Evolutionary conservation across 2,888 invertebrate species (phyloP), one percentile per base, ranked within the genome.

Genomic region (Aphidius colemani): DNA sequence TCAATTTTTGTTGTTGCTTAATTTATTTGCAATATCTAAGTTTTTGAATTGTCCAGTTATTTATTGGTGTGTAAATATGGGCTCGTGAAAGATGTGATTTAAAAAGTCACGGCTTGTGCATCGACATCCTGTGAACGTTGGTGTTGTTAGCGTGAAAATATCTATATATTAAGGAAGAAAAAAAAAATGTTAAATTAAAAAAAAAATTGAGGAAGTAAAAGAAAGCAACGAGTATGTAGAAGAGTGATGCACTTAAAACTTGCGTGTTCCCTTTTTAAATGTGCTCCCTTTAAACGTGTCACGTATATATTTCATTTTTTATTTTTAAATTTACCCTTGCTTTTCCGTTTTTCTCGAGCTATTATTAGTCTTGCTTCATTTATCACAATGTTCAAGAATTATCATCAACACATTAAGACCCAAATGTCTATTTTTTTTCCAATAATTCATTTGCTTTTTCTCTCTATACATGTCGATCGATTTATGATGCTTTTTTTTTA

Each of bases 101-200:
- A 67, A 65, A 43, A 55, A 65, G 75, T 76, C 71, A 76, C 75
- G 75, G 74, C 64, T 69, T 68, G 70, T 76, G 77, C 73, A 45
- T 66, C 59, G 71, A 74, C 75, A 73, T 77, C 76, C 76, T 75
- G 71, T 30, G 30, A 46, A 46, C 70, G n/a, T 46, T 46, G 46
- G 9, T 46, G n/a, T n/a, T 46, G 46, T 46, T 10, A 11, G 10
- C 59, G 10, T 49, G 59, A 59, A 50, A 39, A 46, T 46, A 10
- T 8, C n/a, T 41, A 53, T n/a, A 40, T 10, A 49, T 11, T 5
- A 40, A 11, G 39, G 40, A 18, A 39, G 45, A 57, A 39, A 48
- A 11, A 48, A 48, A 7, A 48, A 39, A 45, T 57, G 39, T 57
- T 13, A 45, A 57, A 46, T 57, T 13, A 39, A 57, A 46, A 57